phyloP scores from a whole-genome alignment of 1,140 invertebrate species.

The Micrasema minimum region DNA sequence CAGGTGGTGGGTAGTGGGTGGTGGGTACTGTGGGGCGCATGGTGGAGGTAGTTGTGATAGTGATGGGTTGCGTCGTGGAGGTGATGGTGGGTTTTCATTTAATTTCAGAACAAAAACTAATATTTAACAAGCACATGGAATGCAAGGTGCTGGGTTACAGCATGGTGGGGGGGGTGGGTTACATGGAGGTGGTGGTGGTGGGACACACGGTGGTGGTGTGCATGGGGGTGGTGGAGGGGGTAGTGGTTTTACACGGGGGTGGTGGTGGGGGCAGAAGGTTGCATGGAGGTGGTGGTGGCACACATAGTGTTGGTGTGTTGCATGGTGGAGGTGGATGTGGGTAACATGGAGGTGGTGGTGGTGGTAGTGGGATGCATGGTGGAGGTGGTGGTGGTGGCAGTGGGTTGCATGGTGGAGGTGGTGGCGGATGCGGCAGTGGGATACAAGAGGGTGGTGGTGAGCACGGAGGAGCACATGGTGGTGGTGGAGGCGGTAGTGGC shows the following conservation, averaged over 20 bases:
- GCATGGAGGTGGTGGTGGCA: not conserved
- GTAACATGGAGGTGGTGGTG: not conserved
- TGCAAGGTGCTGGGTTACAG: not conserved
- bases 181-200: slow-evolving; percentile 4
- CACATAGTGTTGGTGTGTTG: not conserved
- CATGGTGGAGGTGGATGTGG: no score
- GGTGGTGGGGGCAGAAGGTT: not conserved
- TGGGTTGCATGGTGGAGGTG: not conserved
- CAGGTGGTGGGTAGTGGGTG: not conserved
- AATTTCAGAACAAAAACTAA: not conserved
- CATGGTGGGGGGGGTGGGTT: not conserved
- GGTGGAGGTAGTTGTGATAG: not conserved
- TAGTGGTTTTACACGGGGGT: not conserved
- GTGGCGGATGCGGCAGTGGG: no score
- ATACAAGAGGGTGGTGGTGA: no score
- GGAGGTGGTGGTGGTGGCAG: no score
- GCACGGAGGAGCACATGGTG: not conserved
- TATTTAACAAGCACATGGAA: not conserved
- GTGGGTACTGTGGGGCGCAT: not conserved
- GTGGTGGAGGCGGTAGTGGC: no score
- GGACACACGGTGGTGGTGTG: slow-evolving; percentile 8
- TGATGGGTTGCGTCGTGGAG: not conserved
- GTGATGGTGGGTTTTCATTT: not conserved
- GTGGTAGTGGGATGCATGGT: not conserved
- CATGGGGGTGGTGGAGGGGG: not conserved